phyloP scores from a whole-genome alignment of 2,797 vertebrate genomes.

The Petrocephalus sullivani region DNA sequence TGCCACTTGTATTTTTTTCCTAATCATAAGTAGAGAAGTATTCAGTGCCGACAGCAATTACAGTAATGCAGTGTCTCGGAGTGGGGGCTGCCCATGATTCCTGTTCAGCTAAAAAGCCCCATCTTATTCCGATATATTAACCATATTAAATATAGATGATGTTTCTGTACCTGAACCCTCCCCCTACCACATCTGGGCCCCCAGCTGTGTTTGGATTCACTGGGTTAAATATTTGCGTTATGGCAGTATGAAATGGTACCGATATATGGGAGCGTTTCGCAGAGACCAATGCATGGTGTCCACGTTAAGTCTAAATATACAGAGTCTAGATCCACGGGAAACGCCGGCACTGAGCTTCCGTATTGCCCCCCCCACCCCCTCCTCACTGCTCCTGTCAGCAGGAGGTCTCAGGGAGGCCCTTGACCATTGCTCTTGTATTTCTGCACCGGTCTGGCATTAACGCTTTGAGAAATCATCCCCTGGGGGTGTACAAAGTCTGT shows the following conservation, averaged over 20 bases:
- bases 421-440: not conserved
- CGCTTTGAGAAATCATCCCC: slow-evolving; percentile 45
- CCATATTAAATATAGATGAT: slow-evolving; percentile 2
- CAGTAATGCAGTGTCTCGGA: not conserved
- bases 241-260: slow-evolving; percentile 11
- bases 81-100: not conserved
- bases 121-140: not conserved
- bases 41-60: not conserved
- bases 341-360: not conserved
- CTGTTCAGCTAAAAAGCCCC: not conserved
- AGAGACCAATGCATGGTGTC: not conserved
- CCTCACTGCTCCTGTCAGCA: not conserved
- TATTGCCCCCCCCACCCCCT: not conserved
- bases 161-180: not conserved
- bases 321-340: not conserved
- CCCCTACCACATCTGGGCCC: not conserved
- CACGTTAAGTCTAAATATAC: not conserved
- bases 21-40: not conserved
- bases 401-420: not conserved
- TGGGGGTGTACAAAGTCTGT: not conserved
- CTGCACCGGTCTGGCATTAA: slow-evolving; percentile 30
- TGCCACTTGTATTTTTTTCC: not conserved
- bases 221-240: slow-evolving; percentile 27
- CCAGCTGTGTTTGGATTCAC: slow-evolving; percentile 24
- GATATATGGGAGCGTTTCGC: not conserved